Percentiles rank a stretch among this genome's conserved stretches.
phyloP scores from a whole-genome alignment of 2,113 vertebrate genomes.

The Esox niger region DNA sequence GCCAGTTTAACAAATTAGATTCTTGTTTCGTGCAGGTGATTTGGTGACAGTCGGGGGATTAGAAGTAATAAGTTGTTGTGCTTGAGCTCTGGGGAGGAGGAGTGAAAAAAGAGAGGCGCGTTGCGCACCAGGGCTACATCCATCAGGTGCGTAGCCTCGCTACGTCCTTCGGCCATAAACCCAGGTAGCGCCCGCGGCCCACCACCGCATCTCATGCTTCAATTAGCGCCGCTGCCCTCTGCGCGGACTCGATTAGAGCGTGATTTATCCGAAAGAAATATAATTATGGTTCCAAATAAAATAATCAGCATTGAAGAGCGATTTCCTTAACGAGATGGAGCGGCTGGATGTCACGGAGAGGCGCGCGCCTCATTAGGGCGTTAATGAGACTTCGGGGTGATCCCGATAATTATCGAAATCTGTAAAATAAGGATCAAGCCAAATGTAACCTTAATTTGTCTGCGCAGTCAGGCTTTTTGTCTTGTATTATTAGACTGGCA shows the following conservation, averaged over 20 bases:
- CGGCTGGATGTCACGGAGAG: slow-evolving; percentile 94
- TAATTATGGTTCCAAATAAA: slow-evolving; percentile 99
- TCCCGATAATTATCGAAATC: slow-evolving; percentile 79
- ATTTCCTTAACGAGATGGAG: slow-evolving; percentile 99
- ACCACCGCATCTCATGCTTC: slow-evolving; percentile 87
- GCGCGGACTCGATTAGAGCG: slow-evolving; percentile 97
- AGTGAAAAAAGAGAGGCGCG: slow-evolving; percentile 39
- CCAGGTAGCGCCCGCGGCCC: slow-evolving; percentile 62
- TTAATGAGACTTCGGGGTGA: slow-evolving; percentile 95
- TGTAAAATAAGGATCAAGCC: slow-evolving; percentile 75
- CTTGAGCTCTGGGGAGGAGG: slow-evolving; percentile 68
- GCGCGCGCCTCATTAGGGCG: slow-evolving; percentile 94
- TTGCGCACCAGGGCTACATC: slow-evolving; percentile 27
- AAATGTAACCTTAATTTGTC: slow-evolving; percentile 74
- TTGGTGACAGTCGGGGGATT: slow-evolving; percentile 91
- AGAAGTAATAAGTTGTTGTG: slow-evolving; percentile 93
- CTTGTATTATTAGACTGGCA: slow-evolving; percentile 35
- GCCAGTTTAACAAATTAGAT: slow-evolving; percentile 95
- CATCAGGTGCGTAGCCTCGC: slow-evolving; percentile 32
- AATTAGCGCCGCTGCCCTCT: slow-evolving; percentile 95
- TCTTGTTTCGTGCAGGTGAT: slow-evolving; percentile 94
- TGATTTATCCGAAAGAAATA: slow-evolving; percentile 99
- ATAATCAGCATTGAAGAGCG: slow-evolving; percentile 99
- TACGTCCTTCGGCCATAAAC: background rate
- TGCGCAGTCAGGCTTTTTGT: slow-evolving; percentile 64